Conservation (phyloP, 2,888 invertebrate genomes). For the Caenorhabditis sp. region DNA sequence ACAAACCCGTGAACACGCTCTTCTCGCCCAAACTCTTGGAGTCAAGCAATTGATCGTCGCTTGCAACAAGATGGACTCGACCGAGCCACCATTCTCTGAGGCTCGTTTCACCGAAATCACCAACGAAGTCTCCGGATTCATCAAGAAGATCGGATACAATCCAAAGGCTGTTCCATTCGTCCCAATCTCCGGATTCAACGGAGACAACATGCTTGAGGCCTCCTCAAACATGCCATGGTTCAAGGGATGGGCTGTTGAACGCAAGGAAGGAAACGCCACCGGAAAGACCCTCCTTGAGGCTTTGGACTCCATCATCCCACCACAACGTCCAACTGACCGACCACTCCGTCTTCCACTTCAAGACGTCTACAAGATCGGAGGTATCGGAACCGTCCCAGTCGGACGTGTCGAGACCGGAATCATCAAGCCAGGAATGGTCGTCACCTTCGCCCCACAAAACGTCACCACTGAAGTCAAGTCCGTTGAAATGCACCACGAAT, state of each 20-base stretch:
- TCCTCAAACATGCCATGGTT: constrained; percentile 90
- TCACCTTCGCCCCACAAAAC: constrained; percentile 96
- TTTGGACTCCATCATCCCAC: constrained; percentile 93
- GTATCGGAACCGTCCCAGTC: constrained; percentile 99
- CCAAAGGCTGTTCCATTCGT: constrained; percentile 95
- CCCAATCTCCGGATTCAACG: constrained; percentile 99
- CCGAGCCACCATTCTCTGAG: constrained; percentile 94
- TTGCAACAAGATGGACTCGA: constrained; percentile 99
- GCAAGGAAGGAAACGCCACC: constrained; percentile 90
- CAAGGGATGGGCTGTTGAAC: constrained; percentile 94
- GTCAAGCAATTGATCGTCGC: constrained; percentile 98
- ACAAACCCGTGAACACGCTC: constrained; percentile 97
- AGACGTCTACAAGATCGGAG: constrained; percentile 99
- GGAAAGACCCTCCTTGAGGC: constrained; percentile 96
- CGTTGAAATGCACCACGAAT: constrained; percentile 99
- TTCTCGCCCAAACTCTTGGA: constrained; percentile 96
- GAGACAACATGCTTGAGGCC: constrained; percentile 98
- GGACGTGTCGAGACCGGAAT: constrained; percentile 98
- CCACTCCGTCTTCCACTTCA: constrained; percentile 97
- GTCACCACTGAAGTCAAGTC: constrained; percentile 99
- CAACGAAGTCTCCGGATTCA: constrained; percentile 91
- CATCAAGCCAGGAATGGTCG: constrained; percentile 90
- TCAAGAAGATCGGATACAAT: constrained; percentile 99
- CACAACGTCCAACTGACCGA: constrained; percentile 93
- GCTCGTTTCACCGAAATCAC: constrained; percentile 97